Evolutionary conservation across 35 echinoderm and acorn worm genomes (phyloP).

Genomic region (Acanthaster planci): DNA sequence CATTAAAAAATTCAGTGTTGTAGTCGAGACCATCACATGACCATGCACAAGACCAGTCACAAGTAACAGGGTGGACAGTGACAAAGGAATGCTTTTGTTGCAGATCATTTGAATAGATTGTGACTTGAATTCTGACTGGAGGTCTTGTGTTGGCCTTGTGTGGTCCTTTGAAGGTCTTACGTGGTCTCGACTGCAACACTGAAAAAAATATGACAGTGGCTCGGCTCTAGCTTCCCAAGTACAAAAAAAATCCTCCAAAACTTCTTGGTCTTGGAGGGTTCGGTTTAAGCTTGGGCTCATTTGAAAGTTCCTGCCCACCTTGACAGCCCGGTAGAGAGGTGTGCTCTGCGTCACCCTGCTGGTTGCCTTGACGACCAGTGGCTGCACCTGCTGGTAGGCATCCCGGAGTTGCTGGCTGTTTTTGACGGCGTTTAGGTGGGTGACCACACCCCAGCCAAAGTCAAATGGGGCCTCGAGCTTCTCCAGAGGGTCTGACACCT

Average conservation of each 20-base stretch:
- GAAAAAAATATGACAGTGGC: no score
- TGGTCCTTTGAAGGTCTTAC: no score
- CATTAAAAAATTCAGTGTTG: no score
- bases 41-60: no score
- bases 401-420: slow-evolving; percentile 71
- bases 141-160: no score
- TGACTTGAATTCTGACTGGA: no score
- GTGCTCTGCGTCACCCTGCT: slow-evolving; percentile 74
- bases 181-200: no score
- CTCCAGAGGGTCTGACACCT: slow-evolving; percentile 69
- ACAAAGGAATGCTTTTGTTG: no score
- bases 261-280: background rate
- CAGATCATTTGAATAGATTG: no score
- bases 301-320: slow-evolving; percentile 38
- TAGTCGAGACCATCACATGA: no score
- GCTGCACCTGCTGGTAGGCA: slow-evolving; percentile 70
- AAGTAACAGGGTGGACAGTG: no score
- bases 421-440: slow-evolving; percentile 77
- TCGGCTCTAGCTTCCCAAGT: background rate
- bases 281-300: background rate
- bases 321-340: slow-evolving; percentile 78
- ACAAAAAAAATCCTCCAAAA: background rate
- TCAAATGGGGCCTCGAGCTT: slow-evolving; percentile 56
- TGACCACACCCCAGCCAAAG: slow-evolving; percentile 78
- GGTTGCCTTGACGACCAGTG: slow-evolving; percentile 65